phyloP scores from a whole-genome alignment of 2,113 vertebrate species.

The Charadrius vociferus region DNA sequence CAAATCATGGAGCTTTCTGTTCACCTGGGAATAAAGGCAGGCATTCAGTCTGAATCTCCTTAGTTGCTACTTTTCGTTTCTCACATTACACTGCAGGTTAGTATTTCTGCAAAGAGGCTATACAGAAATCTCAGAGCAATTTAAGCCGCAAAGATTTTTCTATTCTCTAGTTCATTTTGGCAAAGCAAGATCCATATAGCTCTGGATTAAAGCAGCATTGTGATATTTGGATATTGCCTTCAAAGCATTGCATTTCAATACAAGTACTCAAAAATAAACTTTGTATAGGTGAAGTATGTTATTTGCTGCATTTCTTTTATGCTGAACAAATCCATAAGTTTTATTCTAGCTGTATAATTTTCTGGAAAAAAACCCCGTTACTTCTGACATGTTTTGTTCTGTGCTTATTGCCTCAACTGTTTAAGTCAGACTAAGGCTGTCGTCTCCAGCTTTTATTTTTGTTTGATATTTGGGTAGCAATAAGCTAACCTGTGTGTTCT shows the following conservation, averaged over 20 bases:
- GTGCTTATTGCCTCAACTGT: background rate
- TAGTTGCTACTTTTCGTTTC: background rate
- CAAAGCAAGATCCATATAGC: background rate
- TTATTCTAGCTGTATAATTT: background rate
- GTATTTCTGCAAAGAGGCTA: background rate
- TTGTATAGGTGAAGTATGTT: background rate
- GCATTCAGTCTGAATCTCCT: background rate
- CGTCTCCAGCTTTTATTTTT: background rate
- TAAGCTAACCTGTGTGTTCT: background rate
- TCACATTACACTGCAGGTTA: background rate
- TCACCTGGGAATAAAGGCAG: background rate
- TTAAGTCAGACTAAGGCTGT: background rate
- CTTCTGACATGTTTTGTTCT: background rate
- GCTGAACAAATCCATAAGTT: background rate
- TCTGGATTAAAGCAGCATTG: background rate
- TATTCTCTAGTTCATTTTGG: background rate
- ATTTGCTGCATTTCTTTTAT: background rate
- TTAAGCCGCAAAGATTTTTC: background rate
- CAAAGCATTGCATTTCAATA: background rate
- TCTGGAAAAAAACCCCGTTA: background rate
- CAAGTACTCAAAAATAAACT: background rate
- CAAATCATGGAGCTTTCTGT: background rate
- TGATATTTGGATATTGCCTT: background rate
- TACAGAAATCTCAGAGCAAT: constrained; percentile 1
- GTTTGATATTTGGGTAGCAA: background rate